These are phyloP conservation scores for Vanessa atalanta DNA, from an alignment of 1,140 invertebrate species.

Conservation along the genomic window DNA sequence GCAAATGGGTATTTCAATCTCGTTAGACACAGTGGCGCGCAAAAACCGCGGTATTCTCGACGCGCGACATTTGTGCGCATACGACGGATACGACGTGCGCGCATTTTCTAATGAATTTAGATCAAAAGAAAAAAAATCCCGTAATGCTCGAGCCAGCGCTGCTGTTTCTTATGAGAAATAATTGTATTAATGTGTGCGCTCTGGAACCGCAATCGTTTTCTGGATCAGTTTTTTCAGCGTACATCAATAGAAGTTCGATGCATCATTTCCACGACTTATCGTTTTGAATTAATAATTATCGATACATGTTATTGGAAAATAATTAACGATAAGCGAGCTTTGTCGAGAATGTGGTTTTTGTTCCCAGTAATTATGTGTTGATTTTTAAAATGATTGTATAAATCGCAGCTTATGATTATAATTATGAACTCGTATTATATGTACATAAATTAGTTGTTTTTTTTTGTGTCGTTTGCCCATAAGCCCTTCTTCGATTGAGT, in stretches of 20 bases:
- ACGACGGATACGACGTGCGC: conserved; percentile 54
- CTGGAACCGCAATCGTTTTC: conserved; percentile 41
- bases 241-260: conserved; percentile 38
- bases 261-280: conserved; percentile 37
- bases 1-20: conserved; percentile 69
- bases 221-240: conserved; percentile 43
- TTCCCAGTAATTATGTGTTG: conserved; percentile 13
- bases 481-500: too few species aligned
- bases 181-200: conserved; percentile 44
- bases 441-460: too few species aligned
- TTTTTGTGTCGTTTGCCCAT: too few species aligned
- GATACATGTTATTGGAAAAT: conserved; percentile 36
- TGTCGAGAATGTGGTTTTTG: conserved; percentile 15
- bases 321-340: conserved; percentile 24
- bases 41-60: conserved; percentile 66
- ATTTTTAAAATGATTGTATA: conserved; percentile 1
- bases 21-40: conserved; percentile 66
- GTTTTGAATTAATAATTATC: conserved; percentile 42
- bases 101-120: conserved; percentile 71
- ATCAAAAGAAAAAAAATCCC: conserved; percentile 62
- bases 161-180: conserved; percentile 54
- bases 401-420: neutral
- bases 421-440: too few species aligned
- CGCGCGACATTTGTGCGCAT: conserved; percentile 54
- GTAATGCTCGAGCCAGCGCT: conserved; percentile 47